Conservation (phyloP, 2,113 vertebrate genomes). For the Pampusana beccarii region DNA sequence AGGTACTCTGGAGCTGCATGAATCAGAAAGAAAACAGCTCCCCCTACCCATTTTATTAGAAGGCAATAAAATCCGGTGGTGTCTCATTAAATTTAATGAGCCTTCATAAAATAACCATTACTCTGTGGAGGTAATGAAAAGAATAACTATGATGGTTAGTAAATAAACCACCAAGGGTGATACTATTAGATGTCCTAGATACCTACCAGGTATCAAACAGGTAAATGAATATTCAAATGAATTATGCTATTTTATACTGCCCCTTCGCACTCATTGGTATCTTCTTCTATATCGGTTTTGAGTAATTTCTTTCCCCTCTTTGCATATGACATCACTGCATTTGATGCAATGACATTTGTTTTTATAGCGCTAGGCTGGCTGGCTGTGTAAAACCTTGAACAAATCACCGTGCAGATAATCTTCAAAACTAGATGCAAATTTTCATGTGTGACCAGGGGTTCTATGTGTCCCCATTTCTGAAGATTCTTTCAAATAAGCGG, state of each 20-base stretch:
- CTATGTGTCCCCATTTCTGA: not conserved
- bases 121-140: conserved; percentile 76
- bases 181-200: not conserved
- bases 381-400: not conserved
- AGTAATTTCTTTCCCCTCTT: not conserved
- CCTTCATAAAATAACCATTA: conserved; percentile 80
- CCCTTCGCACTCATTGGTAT: not conserved
- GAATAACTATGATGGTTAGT: conserved; percentile 74
- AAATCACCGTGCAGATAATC: fast-evolving
- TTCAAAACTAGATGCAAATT: not conserved
- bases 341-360: not conserved
- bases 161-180: conserved; percentile 73
- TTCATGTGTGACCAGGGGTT: not conserved
- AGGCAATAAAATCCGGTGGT: conserved; percentile 74
- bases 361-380: not conserved
- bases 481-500: not conserved
- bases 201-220: not conserved
- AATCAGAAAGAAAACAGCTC: conserved; percentile 70
- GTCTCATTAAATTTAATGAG: conserved; percentile 82
- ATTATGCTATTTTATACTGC: not conserved
- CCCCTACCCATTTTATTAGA: conserved; percentile 72
- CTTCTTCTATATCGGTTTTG: not conserved
- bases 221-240: not conserved
- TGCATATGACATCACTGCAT: fast-evolving
- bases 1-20: conserved; percentile 68